Evolutionary conservation across 2,888 invertebrate genomes (phyloP).

Genomic region (Dicyrtomina minuta): DNA sequence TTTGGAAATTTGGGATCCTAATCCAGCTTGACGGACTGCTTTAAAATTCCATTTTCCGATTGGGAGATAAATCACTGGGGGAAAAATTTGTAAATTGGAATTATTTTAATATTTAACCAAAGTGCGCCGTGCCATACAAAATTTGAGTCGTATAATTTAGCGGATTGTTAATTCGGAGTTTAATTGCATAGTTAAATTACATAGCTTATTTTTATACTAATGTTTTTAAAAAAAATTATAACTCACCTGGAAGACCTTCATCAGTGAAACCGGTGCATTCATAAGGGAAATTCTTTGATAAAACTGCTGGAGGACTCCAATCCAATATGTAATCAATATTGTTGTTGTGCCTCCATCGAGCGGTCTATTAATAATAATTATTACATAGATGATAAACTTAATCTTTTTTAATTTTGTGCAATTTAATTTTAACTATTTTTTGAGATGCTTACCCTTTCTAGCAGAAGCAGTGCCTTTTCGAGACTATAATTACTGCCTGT

Average conservation of each 20-base stretch:
- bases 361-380: constrained; percentile 6
- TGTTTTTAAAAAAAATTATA: neutral
- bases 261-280: constrained; percentile 15
- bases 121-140: too few species aligned
- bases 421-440: too few species aligned
- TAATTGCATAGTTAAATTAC: too few species aligned
- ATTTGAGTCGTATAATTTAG: too few species aligned
- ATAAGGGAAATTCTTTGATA: constrained; percentile 20
- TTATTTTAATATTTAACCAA: too few species aligned
- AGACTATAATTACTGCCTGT: too few species aligned
- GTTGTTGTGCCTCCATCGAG: neutral
- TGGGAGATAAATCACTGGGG: constrained; percentile 19
- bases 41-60: constrained; percentile 19
- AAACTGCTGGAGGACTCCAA: constrained; percentile 3
- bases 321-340: constrained; percentile 14
- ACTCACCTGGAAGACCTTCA: constrained; percentile 24
- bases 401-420: too few species aligned
- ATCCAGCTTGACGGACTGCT: neutral
- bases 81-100: neutral
- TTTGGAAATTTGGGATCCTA: constrained; percentile 4
- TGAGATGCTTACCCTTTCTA: too few species aligned
- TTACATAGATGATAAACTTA: neutral
- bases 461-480: too few species aligned
- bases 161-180: too few species aligned
- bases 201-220: neutral